phyloP scores from a whole-genome alignment of 2,888 invertebrate genomes.

The Lysandra bellargus region DNA sequence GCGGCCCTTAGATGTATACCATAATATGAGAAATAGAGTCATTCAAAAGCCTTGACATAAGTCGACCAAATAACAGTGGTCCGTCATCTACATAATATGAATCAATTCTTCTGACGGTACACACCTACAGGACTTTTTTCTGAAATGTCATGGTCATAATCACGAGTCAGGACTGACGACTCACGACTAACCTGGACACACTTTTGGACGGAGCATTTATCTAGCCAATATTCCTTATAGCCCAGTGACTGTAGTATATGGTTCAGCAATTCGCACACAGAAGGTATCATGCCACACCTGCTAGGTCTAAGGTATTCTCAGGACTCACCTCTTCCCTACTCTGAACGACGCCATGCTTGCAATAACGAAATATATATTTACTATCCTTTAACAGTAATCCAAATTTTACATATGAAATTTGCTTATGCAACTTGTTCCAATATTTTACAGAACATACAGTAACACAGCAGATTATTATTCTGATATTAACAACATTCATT shows the following conservation, averaged over 20 bases:
- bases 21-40: too few relatives aligned
- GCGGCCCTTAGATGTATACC: too few relatives aligned
- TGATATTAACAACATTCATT: neutral
- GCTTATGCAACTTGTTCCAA: neutral
- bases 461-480: neutral
- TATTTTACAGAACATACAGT: neutral
- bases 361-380: constrained; percentile 60
- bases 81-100: too few relatives aligned
- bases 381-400: constrained; percentile 32
- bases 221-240: neutral
- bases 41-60: too few relatives aligned
- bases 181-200: too few relatives aligned
- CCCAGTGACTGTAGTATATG: constrained; percentile 13
- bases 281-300: constrained; percentile 44
- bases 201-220: neutral
- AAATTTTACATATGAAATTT: neutral
- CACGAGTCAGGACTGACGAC: neutral
- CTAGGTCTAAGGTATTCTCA: constrained; percentile 42
- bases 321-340: constrained; percentile 71
- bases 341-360: constrained; percentile 69
- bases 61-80: too few relatives aligned
- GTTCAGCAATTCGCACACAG: constrained; percentile 41
- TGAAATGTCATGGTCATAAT: too few relatives aligned
- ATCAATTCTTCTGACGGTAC: too few relatives aligned
- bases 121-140: too few relatives aligned